These are phyloP conservation scores for Andrena hattorfiana DNA, from an alignment of 2,888 invertebrate genomes.

Conservation along the genomic window DNA sequence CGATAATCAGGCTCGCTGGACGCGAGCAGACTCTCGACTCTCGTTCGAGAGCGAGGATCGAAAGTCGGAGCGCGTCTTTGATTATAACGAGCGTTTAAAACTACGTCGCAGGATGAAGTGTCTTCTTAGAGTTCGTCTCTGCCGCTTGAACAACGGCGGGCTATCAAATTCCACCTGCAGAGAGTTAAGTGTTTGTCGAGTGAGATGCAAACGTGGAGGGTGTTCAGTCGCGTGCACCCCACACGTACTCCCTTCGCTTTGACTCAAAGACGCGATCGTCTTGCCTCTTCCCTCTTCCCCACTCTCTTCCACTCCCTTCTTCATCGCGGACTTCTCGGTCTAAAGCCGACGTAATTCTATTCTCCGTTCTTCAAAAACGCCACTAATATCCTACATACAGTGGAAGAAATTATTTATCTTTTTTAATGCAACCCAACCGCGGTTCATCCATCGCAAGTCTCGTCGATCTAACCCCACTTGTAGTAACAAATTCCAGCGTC, in stretches of 20 bases:
- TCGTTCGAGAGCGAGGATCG: not conserved
- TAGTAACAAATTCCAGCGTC: no score
- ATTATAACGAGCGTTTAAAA: slow-evolving; percentile 33
- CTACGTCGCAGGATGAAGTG: slow-evolving; percentile 41
- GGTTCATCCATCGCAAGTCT: no score
- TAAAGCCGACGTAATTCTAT: no score
- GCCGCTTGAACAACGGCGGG: slow-evolving; percentile 35
- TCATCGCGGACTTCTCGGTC: not conserved
- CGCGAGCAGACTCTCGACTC: not conserved
- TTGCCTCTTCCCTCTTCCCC: slow-evolving; percentile 3
- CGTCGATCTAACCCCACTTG: no score
- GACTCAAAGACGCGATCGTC: slow-evolving; percentile 43
- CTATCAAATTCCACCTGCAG: slow-evolving; percentile 49
- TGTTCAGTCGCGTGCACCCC: slow-evolving; percentile 27
- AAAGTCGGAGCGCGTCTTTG: not conserved
- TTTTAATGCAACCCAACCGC: no score
- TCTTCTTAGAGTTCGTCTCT: slow-evolving; percentile 25
- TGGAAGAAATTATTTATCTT: no score
- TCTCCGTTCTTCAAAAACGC: no score
- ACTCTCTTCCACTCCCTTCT: not conserved
- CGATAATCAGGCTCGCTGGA: not conserved
- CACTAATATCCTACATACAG: no score
- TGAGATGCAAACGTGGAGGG: slow-evolving; percentile 61
- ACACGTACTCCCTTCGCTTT: slow-evolving; percentile 20
- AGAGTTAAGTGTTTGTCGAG: slow-evolving; percentile 67